phyloP scores from a whole-genome alignment of 2,113 vertebrate genomes.

The Macrotis lagotis region DNA sequence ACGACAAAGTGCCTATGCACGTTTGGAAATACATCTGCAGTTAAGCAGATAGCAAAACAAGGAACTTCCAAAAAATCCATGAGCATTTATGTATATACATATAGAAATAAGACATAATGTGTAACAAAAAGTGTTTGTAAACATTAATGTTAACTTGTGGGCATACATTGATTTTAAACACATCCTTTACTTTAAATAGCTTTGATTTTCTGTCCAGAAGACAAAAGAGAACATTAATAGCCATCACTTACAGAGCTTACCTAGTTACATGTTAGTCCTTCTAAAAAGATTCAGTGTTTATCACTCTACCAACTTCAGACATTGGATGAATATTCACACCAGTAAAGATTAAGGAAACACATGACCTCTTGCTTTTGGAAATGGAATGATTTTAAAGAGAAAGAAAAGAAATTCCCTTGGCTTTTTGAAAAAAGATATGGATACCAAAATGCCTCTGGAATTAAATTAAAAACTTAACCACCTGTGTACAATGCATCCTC shows the following conservation, averaged over 20 bases:
- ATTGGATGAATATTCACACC: conserved; percentile 60
- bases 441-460: conserved; percentile 77
- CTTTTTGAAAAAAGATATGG: conserved; percentile 64
- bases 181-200: conserved; percentile 84
- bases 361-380: conserved; percentile 71
- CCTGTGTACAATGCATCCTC: conserved; percentile 8
- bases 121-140: conserved; percentile 73
- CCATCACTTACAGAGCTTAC: conserved; percentile 79
- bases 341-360: conserved; percentile 69
- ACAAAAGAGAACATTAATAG: conserved; percentile 83
- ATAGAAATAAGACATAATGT: conserved; percentile 60
- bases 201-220: conserved; percentile 86
- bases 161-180: conserved; percentile 81
- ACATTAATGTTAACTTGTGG: conserved; percentile 76
- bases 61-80: conserved; percentile 40
- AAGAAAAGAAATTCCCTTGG: conserved; percentile 70
- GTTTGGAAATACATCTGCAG: conserved; percentile 43
- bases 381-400: conserved; percentile 72
- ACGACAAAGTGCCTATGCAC: not conserved
- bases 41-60: conserved; percentile 54
- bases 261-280: conserved; percentile 77
- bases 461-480: conserved; percentile 62
- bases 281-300: conserved; percentile 76
- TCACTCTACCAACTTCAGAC: conserved; percentile 69
- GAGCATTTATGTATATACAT: conserved; percentile 27